phyloP scores from a whole-genome alignment of 2,113 vertebrate species.

The Forbesichthys papilliferus region DNA sequence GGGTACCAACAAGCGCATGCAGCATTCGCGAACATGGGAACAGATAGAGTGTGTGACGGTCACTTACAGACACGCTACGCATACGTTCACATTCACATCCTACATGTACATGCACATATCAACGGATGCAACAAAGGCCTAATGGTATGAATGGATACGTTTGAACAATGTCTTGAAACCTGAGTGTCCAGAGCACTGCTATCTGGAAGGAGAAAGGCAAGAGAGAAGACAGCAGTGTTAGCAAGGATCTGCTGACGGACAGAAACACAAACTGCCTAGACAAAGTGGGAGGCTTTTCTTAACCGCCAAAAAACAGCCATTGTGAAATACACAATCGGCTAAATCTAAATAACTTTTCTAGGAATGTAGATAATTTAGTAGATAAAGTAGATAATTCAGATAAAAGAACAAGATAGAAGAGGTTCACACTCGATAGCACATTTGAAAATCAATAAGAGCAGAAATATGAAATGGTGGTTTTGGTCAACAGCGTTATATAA shows the following conservation, averaged over 20 bases:
- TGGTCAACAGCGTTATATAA: constrained; percentile 23
- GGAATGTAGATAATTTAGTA: not conserved
- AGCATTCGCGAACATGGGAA: constrained; percentile 47
- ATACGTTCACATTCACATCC: constrained; percentile 15
- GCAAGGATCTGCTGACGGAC: constrained; percentile 44
- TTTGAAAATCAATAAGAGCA: constrained; percentile 12
- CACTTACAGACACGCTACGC: constrained; percentile 10
- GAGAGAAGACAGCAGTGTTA: constrained; percentile 81
- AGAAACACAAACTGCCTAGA: not conserved
- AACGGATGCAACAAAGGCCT: constrained; percentile 77
- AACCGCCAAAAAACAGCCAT: too few species aligned
- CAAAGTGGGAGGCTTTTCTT: constrained; percentile 19
- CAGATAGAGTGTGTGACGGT: constrained; percentile 2
- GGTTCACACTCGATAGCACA: not conserved
- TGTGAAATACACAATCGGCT: too few species aligned
- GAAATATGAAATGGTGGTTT: constrained; percentile 7
- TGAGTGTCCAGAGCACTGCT: constrained; percentile 94
- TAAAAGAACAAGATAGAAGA: too few species aligned
- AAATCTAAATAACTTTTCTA: not conserved
- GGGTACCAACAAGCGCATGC: constrained; percentile 76
- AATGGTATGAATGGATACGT: constrained; percentile 58
- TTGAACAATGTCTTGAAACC: constrained; percentile 83
- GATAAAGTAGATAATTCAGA: too few species aligned
- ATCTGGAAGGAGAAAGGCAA: constrained; percentile 90
- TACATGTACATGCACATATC: constrained; percentile 53